phyloP scores from a whole-genome alignment of 2,113 vertebrate species.

The Pseudorectes ferrugineus region DNA sequence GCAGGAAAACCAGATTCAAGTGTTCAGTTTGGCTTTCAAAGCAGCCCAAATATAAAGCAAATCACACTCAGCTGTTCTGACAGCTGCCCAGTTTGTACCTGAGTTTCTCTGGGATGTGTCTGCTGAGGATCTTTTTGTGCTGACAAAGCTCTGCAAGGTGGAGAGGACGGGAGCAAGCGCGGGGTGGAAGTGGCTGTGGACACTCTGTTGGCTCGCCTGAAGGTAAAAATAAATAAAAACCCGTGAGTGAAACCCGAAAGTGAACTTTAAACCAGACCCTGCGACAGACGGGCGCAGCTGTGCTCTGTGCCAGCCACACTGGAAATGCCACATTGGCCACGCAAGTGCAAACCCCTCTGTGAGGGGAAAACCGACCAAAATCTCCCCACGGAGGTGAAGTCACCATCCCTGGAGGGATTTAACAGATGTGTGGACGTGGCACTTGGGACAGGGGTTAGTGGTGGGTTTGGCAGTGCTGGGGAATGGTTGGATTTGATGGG shows the following conservation, averaged over 20 bases:
- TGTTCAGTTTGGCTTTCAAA: background rate
- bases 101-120: constrained; percentile 64
- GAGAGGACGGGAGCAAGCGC: constrained; percentile 66
- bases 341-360: background rate
- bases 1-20: background rate
- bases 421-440: background rate
- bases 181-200: constrained; percentile 64
- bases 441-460: background rate
- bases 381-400: background rate
- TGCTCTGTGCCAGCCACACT: background rate
- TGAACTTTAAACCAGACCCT: background rate
- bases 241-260: background rate
- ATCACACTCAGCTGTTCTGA: background rate
- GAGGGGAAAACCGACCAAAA: background rate
- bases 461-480: background rate
- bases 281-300: background rate
- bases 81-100: constrained; percentile 50
- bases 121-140: constrained; percentile 65
- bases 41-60: background rate
- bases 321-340: background rate
- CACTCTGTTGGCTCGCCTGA: constrained; percentile 76
- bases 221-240: background rate
- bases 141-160: constrained; percentile 68
- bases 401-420: background rate
- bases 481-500: background rate